These are phyloP conservation scores for Zootermopsis nevadensis DNA, from an alignment of 2,888 invertebrate genomes.

Conservation along the genomic window DNA sequence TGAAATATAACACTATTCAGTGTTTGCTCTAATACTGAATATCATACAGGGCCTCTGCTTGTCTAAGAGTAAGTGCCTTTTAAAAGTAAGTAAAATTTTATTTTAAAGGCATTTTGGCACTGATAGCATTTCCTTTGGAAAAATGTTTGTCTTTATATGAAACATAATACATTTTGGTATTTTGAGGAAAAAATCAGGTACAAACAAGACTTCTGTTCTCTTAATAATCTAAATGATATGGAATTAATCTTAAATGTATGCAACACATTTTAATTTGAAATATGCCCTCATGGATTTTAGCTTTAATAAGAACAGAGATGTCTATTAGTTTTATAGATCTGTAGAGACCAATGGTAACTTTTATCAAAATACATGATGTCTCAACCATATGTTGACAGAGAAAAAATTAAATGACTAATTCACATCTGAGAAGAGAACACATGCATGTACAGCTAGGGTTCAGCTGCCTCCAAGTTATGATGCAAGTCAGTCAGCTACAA, in stretches of 20 bases:
- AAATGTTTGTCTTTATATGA: constrained; percentile 2
- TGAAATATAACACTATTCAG: not conserved
- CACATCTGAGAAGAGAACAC: constrained; percentile 32
- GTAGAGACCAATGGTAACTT: not conserved
- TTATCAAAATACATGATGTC: constrained; percentile 1
- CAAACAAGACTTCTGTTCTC: constrained; percentile 3
- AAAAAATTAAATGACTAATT: not conserved
- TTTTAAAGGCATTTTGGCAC: constrained; percentile 14
- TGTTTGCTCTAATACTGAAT: not conserved
- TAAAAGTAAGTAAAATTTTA: not conserved
- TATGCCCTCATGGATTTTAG: constrained; percentile 22
- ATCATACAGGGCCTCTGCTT: not conserved
- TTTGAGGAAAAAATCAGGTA: constrained; percentile 16
- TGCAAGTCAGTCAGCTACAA: constrained; percentile 36
- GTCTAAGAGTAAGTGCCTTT: not conserved
- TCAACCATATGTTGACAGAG: not conserved
- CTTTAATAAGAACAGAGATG: constrained; percentile 4
- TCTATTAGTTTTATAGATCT: not conserved
- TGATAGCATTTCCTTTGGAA: not conserved
- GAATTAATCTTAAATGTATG: not conserved
- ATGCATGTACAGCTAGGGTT: constrained; percentile 43
- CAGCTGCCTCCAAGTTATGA: constrained; percentile 36
- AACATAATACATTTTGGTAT: not conserved
- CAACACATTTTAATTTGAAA: constrained; percentile 18
- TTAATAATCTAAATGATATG: not conserved